Conservation (phyloP, 2,797 vertebrate species). For the Nyctalus aviator region DNA sequence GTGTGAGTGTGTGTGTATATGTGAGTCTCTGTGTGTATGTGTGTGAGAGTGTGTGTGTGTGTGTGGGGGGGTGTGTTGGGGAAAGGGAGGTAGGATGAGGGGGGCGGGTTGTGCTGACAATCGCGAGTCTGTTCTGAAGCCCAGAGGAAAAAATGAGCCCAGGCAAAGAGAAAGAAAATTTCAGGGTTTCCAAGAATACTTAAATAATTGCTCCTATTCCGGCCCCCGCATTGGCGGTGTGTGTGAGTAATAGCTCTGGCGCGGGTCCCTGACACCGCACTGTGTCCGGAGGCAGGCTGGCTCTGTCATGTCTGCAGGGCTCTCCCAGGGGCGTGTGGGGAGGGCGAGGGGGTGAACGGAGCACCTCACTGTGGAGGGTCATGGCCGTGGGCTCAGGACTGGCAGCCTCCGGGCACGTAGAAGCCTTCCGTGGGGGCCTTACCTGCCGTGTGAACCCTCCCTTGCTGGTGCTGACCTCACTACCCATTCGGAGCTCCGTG, state of each 20-base stretch:
- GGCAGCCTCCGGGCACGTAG: fast-evolving
- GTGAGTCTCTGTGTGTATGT: too few relatives aligned
- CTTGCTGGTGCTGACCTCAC: not conserved
- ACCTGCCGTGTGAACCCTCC: not conserved
- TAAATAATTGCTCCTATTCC: constrained; percentile 64
- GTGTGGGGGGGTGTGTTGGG: not conserved
- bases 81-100: not conserved
- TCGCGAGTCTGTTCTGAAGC: constrained; percentile 72
- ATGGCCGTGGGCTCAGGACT: fast-evolving
- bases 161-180: constrained; percentile 73
- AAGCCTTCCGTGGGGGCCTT: not conserved
- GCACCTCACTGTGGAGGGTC: not conserved
- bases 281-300: constrained; percentile 41
- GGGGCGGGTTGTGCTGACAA: constrained; percentile 52
- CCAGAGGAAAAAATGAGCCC: constrained; percentile 76
- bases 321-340: not conserved
- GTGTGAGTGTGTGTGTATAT: too few relatives aligned
- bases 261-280: not conserved
- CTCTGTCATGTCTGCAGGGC: constrained; percentile 2
- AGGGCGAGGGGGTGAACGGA: not conserved
- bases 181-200: constrained; percentile 76
- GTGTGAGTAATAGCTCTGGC: constrained; percentile 72
- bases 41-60: too few relatives aligned
- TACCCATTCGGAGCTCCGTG: not conserved
- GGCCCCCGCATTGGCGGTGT: constrained; percentile 47